Conservation (phyloP, 1,140 invertebrate genomes). For the Helicorthomorpha holstii region DNA sequence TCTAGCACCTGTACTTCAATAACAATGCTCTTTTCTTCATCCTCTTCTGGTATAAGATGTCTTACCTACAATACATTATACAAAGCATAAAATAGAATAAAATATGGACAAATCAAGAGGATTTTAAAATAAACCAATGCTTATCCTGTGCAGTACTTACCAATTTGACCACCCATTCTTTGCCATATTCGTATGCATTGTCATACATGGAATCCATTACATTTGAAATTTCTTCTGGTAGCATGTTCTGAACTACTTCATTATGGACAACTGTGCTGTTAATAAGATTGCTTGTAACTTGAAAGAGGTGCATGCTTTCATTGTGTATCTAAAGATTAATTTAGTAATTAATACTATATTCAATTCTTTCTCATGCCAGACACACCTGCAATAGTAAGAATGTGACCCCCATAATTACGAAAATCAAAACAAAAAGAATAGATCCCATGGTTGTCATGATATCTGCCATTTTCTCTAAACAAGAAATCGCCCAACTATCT, state of each 20-base stretch:
- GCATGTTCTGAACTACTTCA: conserved; percentile 56
- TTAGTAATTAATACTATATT: not conserved
- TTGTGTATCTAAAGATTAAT: conserved; percentile 56
- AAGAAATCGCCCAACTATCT: conserved; percentile 34
- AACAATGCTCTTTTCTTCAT: conserved; percentile 58
- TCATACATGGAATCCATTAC: conserved; percentile 71
- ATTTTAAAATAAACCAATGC: not conserved
- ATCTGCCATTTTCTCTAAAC: conserved; percentile 29
- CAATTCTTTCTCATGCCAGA: conserved; percentile 4
- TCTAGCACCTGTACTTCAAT: conserved; percentile 82
- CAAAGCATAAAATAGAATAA: not conserved
- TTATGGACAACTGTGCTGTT: conserved; percentile 78
- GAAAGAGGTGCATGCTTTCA: conserved; percentile 82
- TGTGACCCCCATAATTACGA: conserved; percentile 26
- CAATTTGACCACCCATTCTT: conserved; percentile 61
- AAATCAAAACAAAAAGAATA: conserved; percentile 28
- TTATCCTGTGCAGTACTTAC: conserved; percentile 30
- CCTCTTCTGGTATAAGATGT: conserved; percentile 58
- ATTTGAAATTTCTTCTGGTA: conserved; percentile 39
- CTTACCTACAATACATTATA: conserved; percentile 35
- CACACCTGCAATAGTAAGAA: conserved; percentile 31
- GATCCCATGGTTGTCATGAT: conserved; percentile 30
- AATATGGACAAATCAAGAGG: too few relatives aligned
- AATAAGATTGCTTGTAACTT: conserved; percentile 69
- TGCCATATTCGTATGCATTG: conserved; percentile 79